These are phyloP conservation scores for Fistularia commersonii DNA, from an alignment of 2,797 vertebrate genomes.

Conservation along the genomic window DNA sequence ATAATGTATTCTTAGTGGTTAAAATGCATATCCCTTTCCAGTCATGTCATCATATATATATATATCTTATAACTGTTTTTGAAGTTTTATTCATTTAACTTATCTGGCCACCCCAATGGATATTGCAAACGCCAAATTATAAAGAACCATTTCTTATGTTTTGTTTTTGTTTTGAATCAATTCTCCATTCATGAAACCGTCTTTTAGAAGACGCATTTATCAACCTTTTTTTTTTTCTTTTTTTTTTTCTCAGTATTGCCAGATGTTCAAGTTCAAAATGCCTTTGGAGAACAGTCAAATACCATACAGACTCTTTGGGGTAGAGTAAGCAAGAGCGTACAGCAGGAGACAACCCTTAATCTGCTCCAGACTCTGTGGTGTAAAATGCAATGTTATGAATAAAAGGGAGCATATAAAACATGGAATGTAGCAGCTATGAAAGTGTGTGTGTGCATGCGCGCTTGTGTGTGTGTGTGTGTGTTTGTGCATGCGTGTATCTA, in stretches of 20 bases:
- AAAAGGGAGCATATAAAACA: conserved; percentile 71
- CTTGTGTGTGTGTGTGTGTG: conserved; percentile 15
- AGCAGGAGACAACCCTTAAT: conserved; percentile 70
- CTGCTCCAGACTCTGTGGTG: conserved; percentile 71
- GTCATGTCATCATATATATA: too few relatives aligned
- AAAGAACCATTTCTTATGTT: background rate
- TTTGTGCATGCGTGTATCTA: background rate
- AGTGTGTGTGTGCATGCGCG: conserved; percentile 22
- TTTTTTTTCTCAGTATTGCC: conserved; percentile 52
- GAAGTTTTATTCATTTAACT: too few relatives aligned
- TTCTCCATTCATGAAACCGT: conserved; percentile 30
- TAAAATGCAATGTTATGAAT: conserved; percentile 76
- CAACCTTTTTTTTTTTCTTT: conserved; percentile 47
- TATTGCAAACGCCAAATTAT: too few relatives aligned
- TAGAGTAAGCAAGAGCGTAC: conserved; percentile 68
- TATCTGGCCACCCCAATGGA: too few relatives aligned
- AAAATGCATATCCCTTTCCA: too few relatives aligned
- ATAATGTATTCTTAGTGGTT: too few relatives aligned
- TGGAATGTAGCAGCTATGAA: conserved; percentile 64
- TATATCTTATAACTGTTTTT: too few relatives aligned
- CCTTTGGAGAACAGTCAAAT: conserved; percentile 61
- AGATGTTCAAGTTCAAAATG: conserved; percentile 70
- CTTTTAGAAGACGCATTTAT: conserved; percentile 49
- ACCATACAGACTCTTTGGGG: conserved; percentile 68
- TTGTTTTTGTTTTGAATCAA: conserved; percentile 19